Conservation (phyloP, 2,113 vertebrate species). For the Ploceus nigricollis region DNA sequence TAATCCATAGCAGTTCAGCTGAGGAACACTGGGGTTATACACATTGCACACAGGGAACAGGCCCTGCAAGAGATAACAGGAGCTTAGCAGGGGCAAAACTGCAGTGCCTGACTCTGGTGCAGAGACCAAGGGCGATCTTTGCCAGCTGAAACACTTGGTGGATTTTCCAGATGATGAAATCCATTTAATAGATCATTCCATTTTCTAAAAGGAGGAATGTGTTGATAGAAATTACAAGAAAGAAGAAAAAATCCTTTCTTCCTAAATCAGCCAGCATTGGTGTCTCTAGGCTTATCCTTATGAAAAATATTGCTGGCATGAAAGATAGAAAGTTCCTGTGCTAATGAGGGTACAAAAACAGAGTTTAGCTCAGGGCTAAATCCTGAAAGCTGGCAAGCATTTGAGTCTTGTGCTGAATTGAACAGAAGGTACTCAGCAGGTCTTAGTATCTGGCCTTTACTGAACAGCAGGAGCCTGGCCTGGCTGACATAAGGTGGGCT, state of each 20-base stretch:
- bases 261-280: background rate
- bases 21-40: background rate
- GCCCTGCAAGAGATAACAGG: too few relatives aligned
- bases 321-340: background rate
- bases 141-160: background rate
- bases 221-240: background rate
- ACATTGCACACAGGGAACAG: background rate
- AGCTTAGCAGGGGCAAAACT: background rate
- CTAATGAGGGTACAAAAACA: background rate
- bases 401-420: background rate
- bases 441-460: background rate
- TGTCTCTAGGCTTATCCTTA: background rate
- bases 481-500: background rate
- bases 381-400: background rate
- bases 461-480: background rate
- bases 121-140: background rate
- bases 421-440: slow-evolving; percentile 4
- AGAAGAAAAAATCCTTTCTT: background rate
- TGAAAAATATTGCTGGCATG: background rate
- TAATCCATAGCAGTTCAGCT: background rate
- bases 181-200: background rate
- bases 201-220: background rate
- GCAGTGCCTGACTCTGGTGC: background rate
- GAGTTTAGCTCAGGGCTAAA: background rate
- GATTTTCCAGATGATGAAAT: background rate